Evolutionary conservation across 2,797 vertebrate species (phyloP), one percentile per base, ranked within the genome.

Genomic region (Danionella dracula): DNA sequence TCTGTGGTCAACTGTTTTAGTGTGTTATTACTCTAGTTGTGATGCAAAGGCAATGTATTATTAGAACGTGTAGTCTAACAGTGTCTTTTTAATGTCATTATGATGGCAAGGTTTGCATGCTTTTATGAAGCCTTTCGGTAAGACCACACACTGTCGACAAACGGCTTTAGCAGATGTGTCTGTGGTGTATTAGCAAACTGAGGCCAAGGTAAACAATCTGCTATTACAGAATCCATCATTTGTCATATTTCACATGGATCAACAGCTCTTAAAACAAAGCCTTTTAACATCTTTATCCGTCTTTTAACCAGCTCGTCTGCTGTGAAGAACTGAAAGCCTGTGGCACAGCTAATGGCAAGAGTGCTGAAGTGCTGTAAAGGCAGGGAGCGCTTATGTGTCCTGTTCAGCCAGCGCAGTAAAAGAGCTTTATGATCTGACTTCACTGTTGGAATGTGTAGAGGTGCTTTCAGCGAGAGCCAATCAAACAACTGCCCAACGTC

Each of bases 341-440:
- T 65, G 75, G 66, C 71, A 72, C 53, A 60, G 76, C 72, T 70
- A 81, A 80, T 67, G 74, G 76, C 55, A 58, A 31, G 60, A 78
- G 73, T 75, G 70, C 71, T 49, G 67, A 76, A 76, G 35, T 78
- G 74, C 79, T 74, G 72, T 65, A 74, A 82, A 80, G 79, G 73
- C 66, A 69, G 48, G 45, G 50, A 58, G 63, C 69, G 62, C 78
- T 79, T 58, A 51, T 70, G 41, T 66, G 62, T 61, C 46, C 68
- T 67, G 67, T 73, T 77, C 73, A 72, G 77, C 77, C 76, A 69
- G 49, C 37, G 58, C 60, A 80, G 63, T 83, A 77, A 82, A 82
- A 76, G 27, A 0, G 19, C 77, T 84, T 79, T 80, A 82, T 4
- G 57, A 76, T 66, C 78, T 81, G 72, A 82, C 79, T 78, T 83